Conservation (phyloP, 2,113 vertebrate species). For the Aspidoscelis tigris region DNA sequence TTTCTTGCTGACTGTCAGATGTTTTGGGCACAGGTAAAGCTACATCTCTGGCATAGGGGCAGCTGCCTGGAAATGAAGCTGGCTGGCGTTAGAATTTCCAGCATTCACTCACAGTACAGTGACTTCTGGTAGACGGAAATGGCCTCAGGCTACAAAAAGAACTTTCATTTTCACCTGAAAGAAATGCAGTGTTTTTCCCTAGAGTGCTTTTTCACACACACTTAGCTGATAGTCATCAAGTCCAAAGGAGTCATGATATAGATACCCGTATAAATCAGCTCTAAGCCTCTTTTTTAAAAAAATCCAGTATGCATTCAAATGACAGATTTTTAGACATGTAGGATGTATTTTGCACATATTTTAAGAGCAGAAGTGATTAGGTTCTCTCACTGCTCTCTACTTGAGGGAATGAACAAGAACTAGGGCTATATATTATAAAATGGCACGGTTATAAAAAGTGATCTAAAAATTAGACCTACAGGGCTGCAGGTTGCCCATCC, state of each 20-base stretch:
- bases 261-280: not conserved
- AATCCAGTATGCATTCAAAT: not conserved
- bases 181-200: not conserved
- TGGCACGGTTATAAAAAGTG: conserved; percentile 2
- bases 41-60: too few species aligned
- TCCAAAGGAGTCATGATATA: not conserved
- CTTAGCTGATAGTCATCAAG: not conserved
- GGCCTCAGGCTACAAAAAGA: not conserved
- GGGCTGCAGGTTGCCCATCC: not conserved
- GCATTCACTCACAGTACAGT: too few species aligned
- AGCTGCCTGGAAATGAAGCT: too few species aligned
- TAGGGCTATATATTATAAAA: conserved; percentile 22
- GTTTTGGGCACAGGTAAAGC: too few species aligned
- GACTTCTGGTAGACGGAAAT: too few species aligned
- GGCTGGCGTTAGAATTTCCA: too few species aligned
- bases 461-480: conserved; percentile 13
- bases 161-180: not conserved
- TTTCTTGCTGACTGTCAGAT: too few species aligned
- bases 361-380: not conserved
- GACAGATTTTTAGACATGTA: not conserved
- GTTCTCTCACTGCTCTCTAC: not conserved
- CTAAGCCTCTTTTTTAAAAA: not conserved
- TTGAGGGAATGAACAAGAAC: not conserved
- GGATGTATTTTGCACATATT: not conserved
- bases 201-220: not conserved